Evolutionary conservation across 2,113 vertebrate genomes (phyloP), one percentile per base, ranked within the genome.

Genomic region (Halcyon senegalensis): DNA sequence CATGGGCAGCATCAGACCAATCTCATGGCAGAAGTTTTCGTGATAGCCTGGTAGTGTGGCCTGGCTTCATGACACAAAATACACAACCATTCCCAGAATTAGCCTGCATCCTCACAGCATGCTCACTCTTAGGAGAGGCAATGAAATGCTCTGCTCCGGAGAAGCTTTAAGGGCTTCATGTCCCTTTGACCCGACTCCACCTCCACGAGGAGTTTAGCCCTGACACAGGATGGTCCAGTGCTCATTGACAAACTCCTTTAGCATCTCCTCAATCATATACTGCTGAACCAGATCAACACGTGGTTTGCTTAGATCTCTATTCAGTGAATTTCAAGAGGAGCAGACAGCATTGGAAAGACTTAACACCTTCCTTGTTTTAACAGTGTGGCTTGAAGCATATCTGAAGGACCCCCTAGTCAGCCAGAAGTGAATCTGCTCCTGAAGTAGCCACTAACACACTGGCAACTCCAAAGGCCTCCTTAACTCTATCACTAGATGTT

Each of bases 41-140:
- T 6, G 0, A 4, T 1, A 3, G 28, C 43, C 56, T 53, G 30
- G 13, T 12, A 10, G 24, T 0, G 5, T 11, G 58, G 28, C 24
- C 28, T n/a, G 81, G 46, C 17, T 41, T 63, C 25, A 12, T 0
- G 0, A 24, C 44, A 89, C n/a, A 74, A 46, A 56, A 69, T 8
- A 50, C 17, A 13, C 3, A 25, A 28, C 0, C 48, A 10, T 5
- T 66, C 31, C 46, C 46, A 31, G 41, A 56, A 35, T 9, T 13
- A 69, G 41, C 33, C 14, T 62, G 39, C 43, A 37, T 2, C 1
- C 1, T 23, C 55, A 50, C 1, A 3, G 58, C 23, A 31, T 2
- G 53, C 8, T 62, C 11, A 1, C 16, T n/a, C 41, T 16, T 3
- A 24, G 9, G 5, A 19, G 6, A 66, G 50, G 6, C 25, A 60